Conservation (phyloP, 37 sponge, comb jelly and placozoan species). For the Hexactinellida sp. region DNA sequence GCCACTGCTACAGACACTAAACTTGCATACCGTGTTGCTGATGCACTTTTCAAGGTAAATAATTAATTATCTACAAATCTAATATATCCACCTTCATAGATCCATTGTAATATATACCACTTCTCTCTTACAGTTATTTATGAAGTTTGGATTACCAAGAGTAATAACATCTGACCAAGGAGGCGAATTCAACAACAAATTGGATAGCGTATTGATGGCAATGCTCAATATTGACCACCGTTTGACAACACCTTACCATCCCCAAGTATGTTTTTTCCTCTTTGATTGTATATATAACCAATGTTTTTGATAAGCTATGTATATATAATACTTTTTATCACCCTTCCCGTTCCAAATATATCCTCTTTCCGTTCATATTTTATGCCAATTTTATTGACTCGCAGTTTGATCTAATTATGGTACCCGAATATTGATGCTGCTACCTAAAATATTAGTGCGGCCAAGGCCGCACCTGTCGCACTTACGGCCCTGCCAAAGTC, state of each 20-base stretch:
- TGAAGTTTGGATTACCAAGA: slow-evolving; percentile 25
- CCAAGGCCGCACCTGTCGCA: no score
- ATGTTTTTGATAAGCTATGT: background rate
- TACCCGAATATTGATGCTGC: no score
- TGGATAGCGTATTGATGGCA: slow-evolving; percentile 24
- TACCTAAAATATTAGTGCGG: no score
- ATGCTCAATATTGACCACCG: slow-evolving; percentile 26
- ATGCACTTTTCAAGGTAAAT: slow-evolving; percentile 48
- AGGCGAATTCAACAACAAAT: slow-evolving; percentile 26
- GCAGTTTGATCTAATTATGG: no score
- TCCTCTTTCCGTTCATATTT: no score
- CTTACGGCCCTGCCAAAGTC: no score
- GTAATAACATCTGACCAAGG: slow-evolving; percentile 42
- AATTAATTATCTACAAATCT: background rate
- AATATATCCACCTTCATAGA: background rate
- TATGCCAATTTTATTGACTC: no score
- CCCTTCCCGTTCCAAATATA: no score
- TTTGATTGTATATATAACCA: background rate
- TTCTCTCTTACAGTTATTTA: background rate
- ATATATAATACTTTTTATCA: no score
- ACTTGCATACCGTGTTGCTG: slow-evolving; percentile 26
- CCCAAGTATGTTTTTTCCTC: slow-evolving; percentile 29
- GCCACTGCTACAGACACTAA: slow-evolving; percentile 30
- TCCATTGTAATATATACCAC: background rate
- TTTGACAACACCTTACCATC: slow-evolving; percentile 28